phyloP scores from a whole-genome alignment of 2,888 invertebrate genomes.

The Chloromyia formosa region DNA sequence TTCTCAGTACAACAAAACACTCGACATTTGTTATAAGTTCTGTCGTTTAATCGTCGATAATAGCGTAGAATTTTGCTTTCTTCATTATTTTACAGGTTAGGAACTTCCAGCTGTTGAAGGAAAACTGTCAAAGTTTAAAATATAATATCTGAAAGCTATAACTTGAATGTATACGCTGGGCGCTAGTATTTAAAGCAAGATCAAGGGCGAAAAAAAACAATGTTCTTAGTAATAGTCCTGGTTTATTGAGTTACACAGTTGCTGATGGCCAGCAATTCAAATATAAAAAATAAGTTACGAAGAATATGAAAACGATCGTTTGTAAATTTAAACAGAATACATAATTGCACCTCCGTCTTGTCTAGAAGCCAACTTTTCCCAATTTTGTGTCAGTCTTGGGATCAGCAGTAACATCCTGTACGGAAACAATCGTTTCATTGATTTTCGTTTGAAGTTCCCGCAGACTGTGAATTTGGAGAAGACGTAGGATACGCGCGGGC shows the following conservation, averaged over 20 bases:
- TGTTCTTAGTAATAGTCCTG: too few species aligned
- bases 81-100: conserved; percentile 36
- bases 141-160: too few species aligned
- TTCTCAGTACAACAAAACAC: not conserved
- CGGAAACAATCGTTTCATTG: conserved; percentile 92
- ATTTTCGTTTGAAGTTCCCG: conserved; percentile 84
- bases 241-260: too few species aligned
- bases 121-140: not conserved
- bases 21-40: not conserved
- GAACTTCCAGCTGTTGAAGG: not conserved
- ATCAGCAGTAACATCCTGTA: conserved; percentile 93
- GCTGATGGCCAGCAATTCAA: not conserved
- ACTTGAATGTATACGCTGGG: too few species aligned
- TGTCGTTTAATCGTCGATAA: too few species aligned
- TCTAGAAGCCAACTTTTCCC: conserved; percentile 85
- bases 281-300: conserved; percentile 8
- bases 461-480: conserved; percentile 71
- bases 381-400: conserved; percentile 95
- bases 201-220: too few species aligned
- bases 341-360: not conserved
- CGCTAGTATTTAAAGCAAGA: too few species aligned
- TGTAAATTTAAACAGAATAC: not conserved
- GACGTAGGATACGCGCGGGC: conserved; percentile 79
- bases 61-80: too few species aligned
- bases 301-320: not conserved